Conservation (phyloP, 2,797 vertebrate genomes). For the Tauraco hartlaubi region DNA sequence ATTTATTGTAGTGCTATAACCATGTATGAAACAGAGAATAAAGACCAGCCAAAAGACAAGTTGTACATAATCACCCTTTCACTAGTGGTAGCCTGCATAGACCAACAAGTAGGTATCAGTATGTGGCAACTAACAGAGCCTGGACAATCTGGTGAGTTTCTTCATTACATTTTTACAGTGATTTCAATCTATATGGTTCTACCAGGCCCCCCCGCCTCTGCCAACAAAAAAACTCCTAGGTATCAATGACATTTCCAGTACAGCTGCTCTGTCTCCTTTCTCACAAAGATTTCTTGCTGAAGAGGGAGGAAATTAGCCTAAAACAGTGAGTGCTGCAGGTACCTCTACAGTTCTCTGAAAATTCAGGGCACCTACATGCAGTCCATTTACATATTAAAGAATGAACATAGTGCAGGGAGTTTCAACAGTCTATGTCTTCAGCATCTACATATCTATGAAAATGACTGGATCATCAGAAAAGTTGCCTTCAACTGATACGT, state of each 20-base stretch:
- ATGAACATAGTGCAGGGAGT: not conserved
- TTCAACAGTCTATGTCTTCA: not conserved
- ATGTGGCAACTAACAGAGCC: not conserved
- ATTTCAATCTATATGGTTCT: not conserved
- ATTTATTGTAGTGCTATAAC: not conserved
- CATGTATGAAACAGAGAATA: fast-evolving
- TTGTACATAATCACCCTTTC: not conserved
- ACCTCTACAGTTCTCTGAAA: not conserved
- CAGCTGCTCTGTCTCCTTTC: not conserved
- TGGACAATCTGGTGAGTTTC: not conserved
- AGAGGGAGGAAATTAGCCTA: not conserved
- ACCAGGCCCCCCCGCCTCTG: not conserved
- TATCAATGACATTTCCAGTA: not conserved
- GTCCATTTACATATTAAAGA: not conserved
- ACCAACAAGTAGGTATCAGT: not conserved
- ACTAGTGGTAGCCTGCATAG: not conserved
- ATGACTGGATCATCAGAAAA: not conserved
- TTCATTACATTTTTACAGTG: not conserved
- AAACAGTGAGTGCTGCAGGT: not conserved
- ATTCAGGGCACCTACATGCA: not conserved
- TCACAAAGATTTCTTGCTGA: not conserved
- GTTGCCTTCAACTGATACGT: not conserved
- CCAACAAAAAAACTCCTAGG: fast-evolving
- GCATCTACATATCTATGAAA: fast-evolving
- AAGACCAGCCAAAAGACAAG: not conserved